Base-by-base conservation (phyloP, 2,888 invertebrate genomes). In the Amorpha juglandis region DNA sequence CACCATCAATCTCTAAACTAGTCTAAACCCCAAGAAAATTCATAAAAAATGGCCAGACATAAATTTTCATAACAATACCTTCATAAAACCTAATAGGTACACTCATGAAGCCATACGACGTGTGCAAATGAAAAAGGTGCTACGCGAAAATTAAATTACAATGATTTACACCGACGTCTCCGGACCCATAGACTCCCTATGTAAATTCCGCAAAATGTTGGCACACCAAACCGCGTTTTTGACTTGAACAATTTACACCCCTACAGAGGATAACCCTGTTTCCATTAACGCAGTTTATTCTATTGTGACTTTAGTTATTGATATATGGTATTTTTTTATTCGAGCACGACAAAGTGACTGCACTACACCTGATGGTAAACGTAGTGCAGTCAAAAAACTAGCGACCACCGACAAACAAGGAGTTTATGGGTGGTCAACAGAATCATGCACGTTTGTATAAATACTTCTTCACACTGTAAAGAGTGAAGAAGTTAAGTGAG, bases 191-290 rank as follows among this genome's bases (percentile, higher is more conserved):
- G 45, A 14, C 45, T 45, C 45, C 27, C 48, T 77, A 78, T 77
- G 77, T 78, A 77, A 79, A 78, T 77, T 72, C 67, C 68, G 70
- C 64, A 70, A 63, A 71, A 71, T 67, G 69, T 66, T 67, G 67
- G 67, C 45, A 67, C 66, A 63, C 66, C 69, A 72, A 76, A 73
- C 77, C 75, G 71, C 74, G 71, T 75, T 80, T 78, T 77, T 76
- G 78, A 79, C 64, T 67, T 51, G 50, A 62, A 62, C 64, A 64
- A 67, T 67, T 64, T 67, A 67, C 67, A 62, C 47, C 19, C 64
- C 62, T 51, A 50, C 35, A 19, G 55, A 51, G 50, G 64, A 64
- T 67, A 67, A 21, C 51, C 19, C 45, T 35, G 47, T 53, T 53
- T 45, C 14, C 50, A 58, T 65, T 62, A 65, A 66, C 27, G 45